Base-by-base conservation (phyloP, 2,797 vertebrate species). In the Ara ararauna region DNA sequence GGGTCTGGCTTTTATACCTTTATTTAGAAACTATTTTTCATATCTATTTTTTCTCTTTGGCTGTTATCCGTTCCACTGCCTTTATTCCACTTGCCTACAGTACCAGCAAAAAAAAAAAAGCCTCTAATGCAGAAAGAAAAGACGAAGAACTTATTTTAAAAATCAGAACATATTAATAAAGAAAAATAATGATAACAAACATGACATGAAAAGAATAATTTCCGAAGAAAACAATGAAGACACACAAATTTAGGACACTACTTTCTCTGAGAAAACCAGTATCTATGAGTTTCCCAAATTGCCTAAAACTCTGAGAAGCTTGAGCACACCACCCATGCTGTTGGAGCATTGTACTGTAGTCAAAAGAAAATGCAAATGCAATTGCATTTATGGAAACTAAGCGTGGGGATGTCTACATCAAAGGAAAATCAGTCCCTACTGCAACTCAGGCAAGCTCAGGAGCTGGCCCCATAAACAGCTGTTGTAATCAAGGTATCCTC, bases 291-390 rank as follows among this genome's bases (percentile, higher is more conserved):
- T 83, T 73, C 44, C 60, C 47, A 44, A 74, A 94, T 19, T 77
- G 71, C 26, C 53, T 54, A 36, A 18, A 95, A 85, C 40, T 82
- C 54, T 19, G 64, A 56, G 83, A 86, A 91, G 51, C 74, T 54
- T 53, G 13, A 87, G 50, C 34, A 44, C 12, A 29, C 67, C 21
- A 56, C 21, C 78, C 78, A 38, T 8, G 47, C 9, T 15, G 34
- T 51, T 75, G 72, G 21, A 73, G 44, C 51, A 42, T 8, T 78
- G 73, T 71, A n/a, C 50, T 71, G 40, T 34, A 79, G 74, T 74
- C 48, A 79, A 61, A 80, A 88, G 60, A 79, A 96, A 95, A 95
- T 74, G 83, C 77, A 96, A 96, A 96, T 85, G 71, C 67, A 88
- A 76, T 42, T 48, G 73, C 64, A 79, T 56, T 87, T 83, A 89